A percentile compares a stretch with the other conserved stretches of the same genome.
These are phyloP conservation scores for Zoanthus sociatus DNA, from an alignment of 92 coral and sea anemone species.

Conservation along the genomic window DNA sequence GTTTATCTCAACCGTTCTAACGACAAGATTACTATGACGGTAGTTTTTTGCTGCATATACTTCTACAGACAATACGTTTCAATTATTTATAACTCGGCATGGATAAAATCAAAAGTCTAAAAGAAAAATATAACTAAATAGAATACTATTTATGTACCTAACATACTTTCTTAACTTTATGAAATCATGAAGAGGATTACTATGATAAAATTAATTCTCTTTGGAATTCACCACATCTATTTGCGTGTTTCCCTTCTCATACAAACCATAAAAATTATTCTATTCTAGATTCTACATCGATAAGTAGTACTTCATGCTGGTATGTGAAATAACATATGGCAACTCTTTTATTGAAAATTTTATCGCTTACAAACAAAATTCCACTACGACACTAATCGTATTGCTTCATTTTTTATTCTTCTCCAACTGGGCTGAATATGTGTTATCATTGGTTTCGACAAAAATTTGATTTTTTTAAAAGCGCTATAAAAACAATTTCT, in stretches of 20 bases:
- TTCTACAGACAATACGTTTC: background rate
- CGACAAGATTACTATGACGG: background rate
- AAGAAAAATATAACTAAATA: background rate
- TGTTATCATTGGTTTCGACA: background rate
- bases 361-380: background rate
- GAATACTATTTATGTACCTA: background rate
- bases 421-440: background rate
- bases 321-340: background rate
- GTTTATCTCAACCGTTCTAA: background rate
- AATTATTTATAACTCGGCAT: background rate
- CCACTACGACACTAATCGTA: background rate
- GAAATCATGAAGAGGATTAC: background rate
- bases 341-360: background rate
- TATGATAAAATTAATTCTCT: background rate
- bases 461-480: background rate
- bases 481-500: background rate
- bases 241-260: background rate
- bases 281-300: background rate
- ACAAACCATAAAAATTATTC: background rate
- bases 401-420: background rate
- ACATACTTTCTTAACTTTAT: background rate
- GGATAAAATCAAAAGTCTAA: background rate
- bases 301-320: background rate
- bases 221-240: background rate
- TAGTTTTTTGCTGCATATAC: background rate